Evolutionary conservation across 2,888 invertebrate species (phyloP).

Genomic region (Clusia tigrina): DNA sequence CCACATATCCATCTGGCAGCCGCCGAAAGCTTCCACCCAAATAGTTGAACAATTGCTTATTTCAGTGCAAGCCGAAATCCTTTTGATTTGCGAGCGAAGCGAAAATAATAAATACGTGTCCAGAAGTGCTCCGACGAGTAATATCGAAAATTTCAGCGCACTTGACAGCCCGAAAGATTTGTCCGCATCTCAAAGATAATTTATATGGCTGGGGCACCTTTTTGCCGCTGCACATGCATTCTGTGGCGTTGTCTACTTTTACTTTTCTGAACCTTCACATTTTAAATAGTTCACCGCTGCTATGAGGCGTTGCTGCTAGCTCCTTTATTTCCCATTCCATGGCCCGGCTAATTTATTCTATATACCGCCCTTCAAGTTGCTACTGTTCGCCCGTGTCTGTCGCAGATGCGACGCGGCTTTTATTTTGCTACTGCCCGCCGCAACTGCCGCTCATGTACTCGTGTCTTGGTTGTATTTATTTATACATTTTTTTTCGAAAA

Average conservation of each 20-base stretch:
- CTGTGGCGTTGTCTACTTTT: slow-evolving; percentile 20
- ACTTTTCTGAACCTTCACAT: slow-evolving; percentile 29
- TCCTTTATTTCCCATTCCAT: not conserved
- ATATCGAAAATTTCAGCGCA: slow-evolving; percentile 15
- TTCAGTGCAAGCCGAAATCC: not conserved
- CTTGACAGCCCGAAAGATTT: slow-evolving; percentile 29
- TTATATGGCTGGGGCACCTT: not conserved
- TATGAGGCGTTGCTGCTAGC: not conserved
- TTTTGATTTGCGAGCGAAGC: not conserved
- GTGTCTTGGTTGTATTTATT: slow-evolving; percentile 28
- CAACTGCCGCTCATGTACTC: not conserved
- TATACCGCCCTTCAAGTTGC: slow-evolving; percentile 25
- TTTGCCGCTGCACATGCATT: not conserved
- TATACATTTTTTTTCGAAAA: slow-evolving; percentile 52
- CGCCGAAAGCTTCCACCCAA: too few relatives aligned
- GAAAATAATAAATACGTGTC: not conserved
- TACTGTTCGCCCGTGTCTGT: slow-evolving; percentile 26
- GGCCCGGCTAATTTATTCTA: slow-evolving; percentile 26
- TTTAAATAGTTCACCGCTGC: slow-evolving; percentile 1
- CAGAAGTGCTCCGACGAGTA: not conserved
- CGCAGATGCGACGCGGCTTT: not conserved
- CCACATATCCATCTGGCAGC: too few relatives aligned
- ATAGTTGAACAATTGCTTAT: too few relatives aligned
- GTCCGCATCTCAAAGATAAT: slow-evolving; percentile 28
- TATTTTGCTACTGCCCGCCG: not conserved